A percentile compares a stretch with the other conserved stretches of the same genome.
phyloP scores from a whole-genome alignment of 2,113 vertebrate species.

The Herpailurus yagouaroundi region DNA sequence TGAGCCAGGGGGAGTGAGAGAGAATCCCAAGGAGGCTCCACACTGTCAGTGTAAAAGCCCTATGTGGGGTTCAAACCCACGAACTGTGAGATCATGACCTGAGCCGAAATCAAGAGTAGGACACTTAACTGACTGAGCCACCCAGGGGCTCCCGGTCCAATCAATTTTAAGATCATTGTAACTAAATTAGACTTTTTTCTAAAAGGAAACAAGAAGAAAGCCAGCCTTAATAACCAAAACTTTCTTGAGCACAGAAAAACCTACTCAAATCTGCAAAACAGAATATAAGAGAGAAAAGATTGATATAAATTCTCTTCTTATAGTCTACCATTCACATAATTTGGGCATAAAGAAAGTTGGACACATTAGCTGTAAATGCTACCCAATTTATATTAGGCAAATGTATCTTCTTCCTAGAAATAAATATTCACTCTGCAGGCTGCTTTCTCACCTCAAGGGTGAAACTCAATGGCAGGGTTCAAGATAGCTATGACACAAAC shows the following conservation, averaged over 20 bases:
- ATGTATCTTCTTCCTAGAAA: conserved; percentile 82
- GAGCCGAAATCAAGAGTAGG: too few relatives aligned
- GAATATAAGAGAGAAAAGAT: background rate
- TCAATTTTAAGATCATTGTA: conserved; percentile 21
- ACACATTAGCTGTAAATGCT: conserved; percentile 73
- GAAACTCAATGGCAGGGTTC: conserved; percentile 82
- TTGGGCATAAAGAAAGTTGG: background rate
- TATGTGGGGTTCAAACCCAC: too few relatives aligned
- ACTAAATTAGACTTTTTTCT: conserved; percentile 37
- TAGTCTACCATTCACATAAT: background rate
- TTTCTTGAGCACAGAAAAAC: conserved; percentile 4
- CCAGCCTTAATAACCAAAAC: background rate
- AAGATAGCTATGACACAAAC: conserved; percentile 87
- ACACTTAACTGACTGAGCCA: too few relatives aligned
- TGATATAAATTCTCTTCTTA: background rate
- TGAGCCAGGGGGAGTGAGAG: too few relatives aligned
- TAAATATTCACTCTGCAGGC: conserved; percentile 85
- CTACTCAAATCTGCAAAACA: background rate
- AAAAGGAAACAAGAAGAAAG: conserved; percentile 42
- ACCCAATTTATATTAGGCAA: conserved; percentile 80
- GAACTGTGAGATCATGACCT: too few relatives aligned
- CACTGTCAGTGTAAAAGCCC: too few relatives aligned
- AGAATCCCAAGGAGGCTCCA: too few relatives aligned
- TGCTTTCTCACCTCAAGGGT: conserved; percentile 87
- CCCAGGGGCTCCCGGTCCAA: background rate